Evolutionary conservation across 2,113 vertebrate genomes (phyloP).

Genomic region (Nothoprocta pentlandii): DNA sequence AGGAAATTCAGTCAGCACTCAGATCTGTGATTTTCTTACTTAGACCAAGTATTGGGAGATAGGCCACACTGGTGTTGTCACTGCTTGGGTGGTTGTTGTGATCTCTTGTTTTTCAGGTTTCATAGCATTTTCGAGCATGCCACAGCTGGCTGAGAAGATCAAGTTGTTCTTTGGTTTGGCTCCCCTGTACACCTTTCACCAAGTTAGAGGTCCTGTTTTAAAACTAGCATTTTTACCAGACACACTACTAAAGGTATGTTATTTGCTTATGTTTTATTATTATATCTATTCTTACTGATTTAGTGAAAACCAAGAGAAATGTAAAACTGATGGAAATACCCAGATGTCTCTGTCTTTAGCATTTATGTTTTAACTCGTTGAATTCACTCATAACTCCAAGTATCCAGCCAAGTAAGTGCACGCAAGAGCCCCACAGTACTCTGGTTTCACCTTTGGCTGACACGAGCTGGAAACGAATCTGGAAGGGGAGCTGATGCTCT

Average conservation of each 20-base stretch:
- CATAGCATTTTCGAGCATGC: conserved; percentile 90
- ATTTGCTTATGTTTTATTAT: not conserved
- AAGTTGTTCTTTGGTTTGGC: conserved; percentile 87
- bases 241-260: conserved; percentile 79
- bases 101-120: conserved; percentile 79
- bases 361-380: not conserved
- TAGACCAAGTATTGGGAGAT: not conserved
- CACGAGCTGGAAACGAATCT: not conserved
- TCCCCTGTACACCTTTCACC: conserved; percentile 81
- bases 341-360: no score
- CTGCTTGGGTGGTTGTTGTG: not conserved
- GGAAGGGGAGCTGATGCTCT: not conserved
- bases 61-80: not conserved
- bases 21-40: not conserved
- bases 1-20: not conserved
- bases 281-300: not conserved
- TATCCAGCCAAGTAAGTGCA: not conserved
- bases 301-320: not conserved
- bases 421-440: not conserved
- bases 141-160: conserved; percentile 87
- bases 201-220: conserved; percentile 74
- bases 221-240: conserved; percentile 80
- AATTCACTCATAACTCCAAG: not conserved
- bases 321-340: not conserved
- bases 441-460: not conserved